Conservation (phyloP, 2,888 invertebrate species). For the Pyrrhia umbra region DNA sequence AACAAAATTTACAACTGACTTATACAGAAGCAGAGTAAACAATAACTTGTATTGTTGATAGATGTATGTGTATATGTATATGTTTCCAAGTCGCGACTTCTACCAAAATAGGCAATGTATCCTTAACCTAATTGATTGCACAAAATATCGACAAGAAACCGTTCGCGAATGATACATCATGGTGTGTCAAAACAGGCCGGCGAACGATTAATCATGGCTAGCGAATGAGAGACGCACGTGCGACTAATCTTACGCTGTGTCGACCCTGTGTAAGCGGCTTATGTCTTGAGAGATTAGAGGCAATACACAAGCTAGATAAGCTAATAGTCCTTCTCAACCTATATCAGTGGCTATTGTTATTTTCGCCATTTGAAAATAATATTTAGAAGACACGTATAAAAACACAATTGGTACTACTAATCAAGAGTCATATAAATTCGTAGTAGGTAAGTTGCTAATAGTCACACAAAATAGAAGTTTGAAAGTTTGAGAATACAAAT, state of each 20-base stretch:
- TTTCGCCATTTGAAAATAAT: no score
- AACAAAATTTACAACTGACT: conserved; percentile 2
- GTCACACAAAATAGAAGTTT: no score
- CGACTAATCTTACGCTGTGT: conserved; percentile 80
- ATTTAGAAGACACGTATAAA: no score
- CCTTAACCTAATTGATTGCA: conserved; percentile 83
- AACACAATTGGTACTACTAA: no score
- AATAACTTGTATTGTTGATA: no score
- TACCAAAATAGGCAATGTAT: conserved; percentile 52
- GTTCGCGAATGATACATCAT: conserved; percentile 87
- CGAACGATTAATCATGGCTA: conserved; percentile 82
- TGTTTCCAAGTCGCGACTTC: conserved; percentile 34
- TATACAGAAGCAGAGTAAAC: conserved; percentile 8
- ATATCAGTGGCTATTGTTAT: no score
- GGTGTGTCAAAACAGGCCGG: conserved; percentile 83
- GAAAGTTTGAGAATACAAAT: no score
- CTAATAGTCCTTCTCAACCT: background rate
- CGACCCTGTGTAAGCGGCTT: conserved; percentile 57
- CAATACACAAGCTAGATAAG: background rate
- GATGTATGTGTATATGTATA: no score
- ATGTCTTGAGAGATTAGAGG: conserved; percentile 51
- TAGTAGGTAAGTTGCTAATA: no score
- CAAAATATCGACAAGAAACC: conserved; percentile 84
- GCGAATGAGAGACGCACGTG: conserved; percentile 73
- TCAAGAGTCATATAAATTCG: no score